These are phyloP conservation scores for Actinernus sp. DNA, from an alignment of 92 coral and sea anemone species.

Conservation along the genomic window DNA sequence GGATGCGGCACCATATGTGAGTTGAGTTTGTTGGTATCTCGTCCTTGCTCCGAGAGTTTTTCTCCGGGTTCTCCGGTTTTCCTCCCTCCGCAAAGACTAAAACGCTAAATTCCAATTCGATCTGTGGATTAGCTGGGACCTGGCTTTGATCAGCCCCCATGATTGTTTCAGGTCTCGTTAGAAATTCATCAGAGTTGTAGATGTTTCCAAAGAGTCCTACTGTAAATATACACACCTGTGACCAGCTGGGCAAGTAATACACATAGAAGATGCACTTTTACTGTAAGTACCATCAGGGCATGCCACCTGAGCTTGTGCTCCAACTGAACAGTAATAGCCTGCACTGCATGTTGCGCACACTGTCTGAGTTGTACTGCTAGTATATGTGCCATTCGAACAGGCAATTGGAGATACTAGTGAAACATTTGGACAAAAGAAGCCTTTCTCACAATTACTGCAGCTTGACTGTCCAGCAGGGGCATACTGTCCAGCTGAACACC, in stretches of 20 bases:
- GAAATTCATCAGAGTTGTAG: no score
- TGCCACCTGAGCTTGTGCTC: constrained; percentile 60
- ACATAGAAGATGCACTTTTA: constrained; percentile 73
- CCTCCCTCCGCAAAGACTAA: no score
- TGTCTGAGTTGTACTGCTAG: constrained; percentile 59
- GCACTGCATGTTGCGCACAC: constrained; percentile 76
- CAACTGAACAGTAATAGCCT: constrained; percentile 78
- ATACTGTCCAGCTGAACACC: constrained; percentile 80
- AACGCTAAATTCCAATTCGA: no score
- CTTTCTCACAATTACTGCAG: constrained; percentile 71
- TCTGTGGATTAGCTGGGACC: no score
- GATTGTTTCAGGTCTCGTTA: no score
- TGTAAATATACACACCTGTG: no score
- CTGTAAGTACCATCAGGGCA: constrained; percentile 91
- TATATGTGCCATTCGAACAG: constrained; percentile 87
- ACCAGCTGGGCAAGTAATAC: constrained; percentile 95
- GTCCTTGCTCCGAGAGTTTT: no score
- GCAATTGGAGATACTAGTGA: constrained; percentile 65
- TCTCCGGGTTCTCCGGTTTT: no score
- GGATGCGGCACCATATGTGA: no score
- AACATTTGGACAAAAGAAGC: constrained; percentile 77
- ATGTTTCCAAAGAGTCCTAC: no score
- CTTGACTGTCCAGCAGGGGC: constrained; percentile 70
- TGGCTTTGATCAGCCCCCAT: no score
- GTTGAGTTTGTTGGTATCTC: no score